Conservation (phyloP, 1,140 invertebrate genomes). For the Psilanteris sp. region DNA sequence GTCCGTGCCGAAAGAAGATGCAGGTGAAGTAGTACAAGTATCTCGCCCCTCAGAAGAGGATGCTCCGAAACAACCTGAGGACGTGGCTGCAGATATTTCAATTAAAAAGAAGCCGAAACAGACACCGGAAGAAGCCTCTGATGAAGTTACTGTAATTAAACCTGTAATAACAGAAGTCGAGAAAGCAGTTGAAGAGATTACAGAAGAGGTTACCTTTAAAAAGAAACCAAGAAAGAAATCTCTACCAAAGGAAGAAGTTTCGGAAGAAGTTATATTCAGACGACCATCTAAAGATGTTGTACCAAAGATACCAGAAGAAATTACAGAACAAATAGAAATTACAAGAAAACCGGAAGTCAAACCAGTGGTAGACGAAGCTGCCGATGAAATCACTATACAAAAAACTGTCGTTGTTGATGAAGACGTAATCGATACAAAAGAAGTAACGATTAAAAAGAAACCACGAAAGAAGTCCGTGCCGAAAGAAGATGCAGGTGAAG, state of each 20-base stretch:
- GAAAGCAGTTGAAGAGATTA: conserved; percentile 63
- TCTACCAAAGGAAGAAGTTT: conserved; percentile 5
- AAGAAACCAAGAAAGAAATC: conserved; percentile 23
- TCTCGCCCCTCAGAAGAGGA: too few relatives aligned
- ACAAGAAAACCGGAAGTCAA: conserved; percentile 69
- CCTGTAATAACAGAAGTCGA: conserved; percentile 37
- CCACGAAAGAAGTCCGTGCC: too few relatives aligned
- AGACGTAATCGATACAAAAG: too few relatives aligned
- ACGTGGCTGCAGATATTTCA: too few relatives aligned
- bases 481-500: too few relatives aligned
- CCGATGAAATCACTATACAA: conserved; percentile 17
- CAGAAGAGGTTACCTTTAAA: conserved; percentile 66
- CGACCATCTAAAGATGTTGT: neutral
- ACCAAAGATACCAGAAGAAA: conserved; percentile 9
- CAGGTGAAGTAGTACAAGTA: too few relatives aligned
- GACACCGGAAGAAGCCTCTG: too few relatives aligned
- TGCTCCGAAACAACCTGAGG: too few relatives aligned
- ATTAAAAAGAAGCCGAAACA: too few relatives aligned
- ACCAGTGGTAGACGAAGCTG: conserved; percentile 56
- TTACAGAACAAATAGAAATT: conserved; percentile 63
- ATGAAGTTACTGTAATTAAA: conserved; percentile 75
- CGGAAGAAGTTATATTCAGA: neutral
- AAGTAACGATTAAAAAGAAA: too few relatives aligned
- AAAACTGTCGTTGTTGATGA: conserved; percentile 4
- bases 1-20: too few relatives aligned